Evolutionary conservation across 2,113 vertebrate genomes (phyloP), one percentile per base, ranked within the genome.

Genomic region (Esox niger): DNA sequence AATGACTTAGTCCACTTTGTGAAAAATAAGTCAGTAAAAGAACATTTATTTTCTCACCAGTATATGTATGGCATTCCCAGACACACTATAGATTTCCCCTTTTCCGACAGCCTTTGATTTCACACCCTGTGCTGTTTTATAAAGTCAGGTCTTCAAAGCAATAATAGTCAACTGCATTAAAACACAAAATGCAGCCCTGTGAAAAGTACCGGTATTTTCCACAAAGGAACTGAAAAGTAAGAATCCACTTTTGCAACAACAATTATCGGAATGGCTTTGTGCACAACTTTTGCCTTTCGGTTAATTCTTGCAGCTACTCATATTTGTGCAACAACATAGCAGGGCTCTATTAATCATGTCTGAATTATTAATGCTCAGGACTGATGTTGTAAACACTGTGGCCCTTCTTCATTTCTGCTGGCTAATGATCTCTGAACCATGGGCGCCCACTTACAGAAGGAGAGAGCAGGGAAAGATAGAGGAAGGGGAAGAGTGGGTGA

Each of bases 331-430:
- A 57, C 70, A n/a, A 56, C 29, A 67, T 71, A 67, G 68, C 68
- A 69, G n/a, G 32, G 25, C 31, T n/a, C 67, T 66, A 82, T 79
- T 79, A 79, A 79, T 79, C 80, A 79, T 46, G 62, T 68, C 55
- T 76, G 69, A 71, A 77, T 79, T 77, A 79, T 79, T 79, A 65
- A 75, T 79, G 69, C 70, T 35, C 59, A 26, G 1, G 62, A 29
- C 25, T 7, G 6, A 46, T 71, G 65, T 77, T 71, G 69, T 65
- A 61, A 56, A 78, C 69, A 81, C 54, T 73, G 70, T 65, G 69
- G 73, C 66, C 70, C 62, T 68, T 76, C 46, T 61, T 74, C 46
- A 77, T 74, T 80, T 67, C 6, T 71, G 68, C 64, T 52, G 71
- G 74, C 65, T 77, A 74, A 80, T 74, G 62, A 74, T 74, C 54